These are phyloP conservation scores for Gallinago media DNA, from an alignment of 2,113 vertebrate species.

Conservation along the genomic window DNA sequence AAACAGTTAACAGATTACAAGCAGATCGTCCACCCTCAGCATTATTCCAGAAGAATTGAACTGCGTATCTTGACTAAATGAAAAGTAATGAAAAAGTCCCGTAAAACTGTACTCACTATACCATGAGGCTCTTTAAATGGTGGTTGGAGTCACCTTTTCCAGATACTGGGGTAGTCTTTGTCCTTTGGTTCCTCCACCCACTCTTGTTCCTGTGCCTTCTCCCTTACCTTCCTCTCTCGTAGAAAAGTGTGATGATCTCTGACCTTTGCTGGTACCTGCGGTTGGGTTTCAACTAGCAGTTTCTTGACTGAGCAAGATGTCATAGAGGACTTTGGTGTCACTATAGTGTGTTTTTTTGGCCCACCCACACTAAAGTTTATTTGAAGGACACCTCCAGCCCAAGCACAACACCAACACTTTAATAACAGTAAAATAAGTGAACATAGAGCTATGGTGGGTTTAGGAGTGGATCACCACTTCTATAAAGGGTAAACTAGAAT, in stretches of 20 bases:
- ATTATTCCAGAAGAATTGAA: no score
- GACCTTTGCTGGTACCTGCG: neutral
- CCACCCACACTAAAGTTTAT: neutral
- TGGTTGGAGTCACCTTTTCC: neutral
- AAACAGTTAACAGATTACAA: no score
- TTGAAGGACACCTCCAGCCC: neutral
- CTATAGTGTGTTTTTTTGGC: no score
- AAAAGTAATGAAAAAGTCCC: no score
- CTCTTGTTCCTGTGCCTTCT: neutral
- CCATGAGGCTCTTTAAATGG: fast-evolving
- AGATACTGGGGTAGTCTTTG: fast-evolving
- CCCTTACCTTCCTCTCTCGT: neutral
- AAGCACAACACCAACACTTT: neutral
- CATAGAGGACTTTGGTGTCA: neutral
- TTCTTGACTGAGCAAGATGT: neutral
- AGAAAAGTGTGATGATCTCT: neutral
- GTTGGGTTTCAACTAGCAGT: neutral
- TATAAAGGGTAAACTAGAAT: no score
- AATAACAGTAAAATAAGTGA: neutral
- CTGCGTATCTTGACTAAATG: no score
- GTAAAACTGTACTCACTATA: neutral
- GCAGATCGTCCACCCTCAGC: no score
- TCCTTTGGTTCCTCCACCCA: neutral
- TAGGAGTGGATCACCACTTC: neutral
- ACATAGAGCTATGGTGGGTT: fast-evolving